Evolutionary conservation across 2,113 vertebrate species (phyloP).

Genomic region (Falcunculus frontatus): DNA sequence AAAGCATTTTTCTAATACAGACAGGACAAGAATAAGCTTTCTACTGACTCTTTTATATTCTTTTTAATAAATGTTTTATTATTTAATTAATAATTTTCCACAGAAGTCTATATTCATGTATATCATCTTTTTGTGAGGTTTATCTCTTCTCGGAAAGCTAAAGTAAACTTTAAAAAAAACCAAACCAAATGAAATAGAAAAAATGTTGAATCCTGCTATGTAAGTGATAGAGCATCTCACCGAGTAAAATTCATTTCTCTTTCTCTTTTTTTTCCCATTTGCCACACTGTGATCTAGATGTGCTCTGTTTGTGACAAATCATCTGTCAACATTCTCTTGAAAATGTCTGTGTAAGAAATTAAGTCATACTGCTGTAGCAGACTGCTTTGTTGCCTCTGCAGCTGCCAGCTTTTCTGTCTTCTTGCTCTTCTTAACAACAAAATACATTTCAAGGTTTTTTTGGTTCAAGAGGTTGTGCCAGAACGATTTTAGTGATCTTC

Average conservation of each 20-base stretch:
- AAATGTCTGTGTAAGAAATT: not conserved
- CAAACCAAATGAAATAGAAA: not conserved
- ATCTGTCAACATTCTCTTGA: not conserved
- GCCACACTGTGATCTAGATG: not conserved
- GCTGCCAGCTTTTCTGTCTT: not conserved
- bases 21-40: not conserved
- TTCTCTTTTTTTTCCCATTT: not conserved
- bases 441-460: not conserved
- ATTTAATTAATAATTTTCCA: not conserved
- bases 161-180: not conserved
- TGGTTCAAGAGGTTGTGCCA: not conserved
- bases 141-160: not conserved
- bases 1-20: not conserved
- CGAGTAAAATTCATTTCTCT: not conserved
- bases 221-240: not conserved
- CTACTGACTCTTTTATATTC: not conserved
- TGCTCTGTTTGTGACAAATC: not conserved
- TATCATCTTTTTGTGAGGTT: not conserved
- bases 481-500: not conserved
- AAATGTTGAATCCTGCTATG: not conserved
- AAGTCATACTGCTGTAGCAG: not conserved
- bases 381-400: not conserved
- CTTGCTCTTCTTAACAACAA: not conserved
- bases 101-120: not conserved
- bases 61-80: not conserved